A percentile compares a stretch with the other conserved stretches of the same genome.
Conservation (phyloP, 2,888 invertebrate species). For the Clusia tigrina region DNA sequence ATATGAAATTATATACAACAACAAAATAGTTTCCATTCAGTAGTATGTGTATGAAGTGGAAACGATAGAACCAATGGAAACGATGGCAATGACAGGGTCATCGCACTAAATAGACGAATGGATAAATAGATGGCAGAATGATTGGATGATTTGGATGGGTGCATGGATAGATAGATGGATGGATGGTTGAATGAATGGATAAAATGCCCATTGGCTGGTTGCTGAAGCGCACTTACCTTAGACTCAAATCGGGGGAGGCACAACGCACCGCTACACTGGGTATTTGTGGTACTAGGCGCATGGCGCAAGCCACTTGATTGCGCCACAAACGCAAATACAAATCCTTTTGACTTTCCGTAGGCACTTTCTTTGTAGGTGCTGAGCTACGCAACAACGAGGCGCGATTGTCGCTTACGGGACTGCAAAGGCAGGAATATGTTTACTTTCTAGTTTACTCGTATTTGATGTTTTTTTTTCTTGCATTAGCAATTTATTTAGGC, state of each 20-base stretch:
- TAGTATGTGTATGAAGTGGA: too few relatives aligned
- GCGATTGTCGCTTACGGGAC: slow-evolving; percentile 94
- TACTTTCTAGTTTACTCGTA: too few relatives aligned
- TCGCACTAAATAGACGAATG: too few relatives aligned
- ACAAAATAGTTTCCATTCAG: too few relatives aligned
- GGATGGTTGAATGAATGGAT: too few relatives aligned
- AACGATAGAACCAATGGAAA: not conserved
- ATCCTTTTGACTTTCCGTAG: slow-evolving; percentile 84
- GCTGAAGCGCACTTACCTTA: slow-evolving; percentile 74
- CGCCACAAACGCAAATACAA: slow-evolving; percentile 97
- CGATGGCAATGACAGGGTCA: not conserved
- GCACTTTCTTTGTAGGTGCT: slow-evolving; percentile 86
- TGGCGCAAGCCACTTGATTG: slow-evolving; percentile 96
- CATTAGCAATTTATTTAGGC: not conserved
- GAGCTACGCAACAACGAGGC: slow-evolving; percentile 91
- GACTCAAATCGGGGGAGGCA: slow-evolving; percentile 90
- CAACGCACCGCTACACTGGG: slow-evolving; percentile 87
- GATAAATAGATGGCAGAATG: too few relatives aligned
- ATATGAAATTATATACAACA: too few relatives aligned
- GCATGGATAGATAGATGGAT: too few relatives aligned
- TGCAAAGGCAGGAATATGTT: slow-evolving; percentile 58
- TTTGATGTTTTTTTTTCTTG: not conserved
- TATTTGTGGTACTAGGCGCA: slow-evolving; percentile 92
- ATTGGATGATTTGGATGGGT: too few relatives aligned
- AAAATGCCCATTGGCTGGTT: too few relatives aligned